phyloP scores from a whole-genome alignment of 1,140 invertebrate genomes.

The Ladona fulva region DNA sequence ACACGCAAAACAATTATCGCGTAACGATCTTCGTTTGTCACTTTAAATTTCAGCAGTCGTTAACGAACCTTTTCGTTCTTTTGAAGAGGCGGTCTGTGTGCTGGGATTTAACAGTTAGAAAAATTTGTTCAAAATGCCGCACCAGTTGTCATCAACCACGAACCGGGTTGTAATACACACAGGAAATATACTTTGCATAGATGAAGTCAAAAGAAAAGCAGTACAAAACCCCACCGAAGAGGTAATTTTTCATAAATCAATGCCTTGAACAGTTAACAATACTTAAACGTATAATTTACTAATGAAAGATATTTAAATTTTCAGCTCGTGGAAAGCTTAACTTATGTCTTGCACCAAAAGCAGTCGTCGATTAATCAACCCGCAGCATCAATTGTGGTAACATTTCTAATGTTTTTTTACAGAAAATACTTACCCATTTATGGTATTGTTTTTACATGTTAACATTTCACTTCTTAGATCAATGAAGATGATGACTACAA shows the following conservation, averaged over 20 bases:
- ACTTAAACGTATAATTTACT: not conserved
- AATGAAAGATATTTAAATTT: not conserved
- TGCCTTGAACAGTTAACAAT: not conserved
- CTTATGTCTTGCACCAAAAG: slow-evolving; percentile 12
- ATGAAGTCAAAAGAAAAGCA: slow-evolving; percentile 72
- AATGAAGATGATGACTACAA: slow-evolving; percentile 27
- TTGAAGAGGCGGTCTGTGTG: no score
- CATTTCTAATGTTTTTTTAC: slow-evolving; percentile 48
- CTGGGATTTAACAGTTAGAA: no score
- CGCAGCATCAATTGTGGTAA: slow-evolving; percentile 30
- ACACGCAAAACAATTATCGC: no score
- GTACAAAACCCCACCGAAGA: slow-evolving; percentile 74
- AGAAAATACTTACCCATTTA: slow-evolving; percentile 50
- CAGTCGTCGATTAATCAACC: not conserved
- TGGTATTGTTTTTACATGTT: slow-evolving; percentile 18
- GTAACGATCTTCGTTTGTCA: no score
- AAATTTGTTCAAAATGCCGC: no score
- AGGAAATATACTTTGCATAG: slow-evolving; percentile 75
- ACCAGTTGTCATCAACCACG: not conserved
- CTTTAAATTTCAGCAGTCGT: no score
- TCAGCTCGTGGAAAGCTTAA: not conserved
- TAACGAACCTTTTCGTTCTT: no score
- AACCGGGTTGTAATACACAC: slow-evolving; percentile 51
- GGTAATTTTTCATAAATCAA: slow-evolving; percentile 37
- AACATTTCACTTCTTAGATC: slow-evolving; percentile 26